A percentile compares a stretch with the other conserved stretches of the same genome.
phyloP scores from a whole-genome alignment of 2,113 vertebrate species.

The Ophiodon elongatus region DNA sequence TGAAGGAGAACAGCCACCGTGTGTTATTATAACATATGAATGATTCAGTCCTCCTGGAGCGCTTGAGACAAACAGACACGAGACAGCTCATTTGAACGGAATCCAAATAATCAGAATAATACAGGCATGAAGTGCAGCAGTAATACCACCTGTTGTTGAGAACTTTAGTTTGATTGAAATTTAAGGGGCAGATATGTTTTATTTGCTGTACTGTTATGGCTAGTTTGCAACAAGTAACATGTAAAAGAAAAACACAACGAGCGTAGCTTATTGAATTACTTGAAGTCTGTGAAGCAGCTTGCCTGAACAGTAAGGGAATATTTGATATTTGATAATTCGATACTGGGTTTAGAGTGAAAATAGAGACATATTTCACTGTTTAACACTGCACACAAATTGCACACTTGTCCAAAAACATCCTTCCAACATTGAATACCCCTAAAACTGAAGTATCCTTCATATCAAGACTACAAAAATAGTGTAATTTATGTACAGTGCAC shows the following conservation, averaged over 20 bases:
- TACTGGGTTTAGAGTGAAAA: neutral
- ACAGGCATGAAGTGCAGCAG: neutral
- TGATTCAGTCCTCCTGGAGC: constrained; percentile 14
- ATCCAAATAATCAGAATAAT: constrained; percentile 3
- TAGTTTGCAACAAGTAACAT: neutral
- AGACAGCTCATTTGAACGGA: constrained; percentile 8
- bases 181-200: neutral
- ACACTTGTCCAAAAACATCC: constrained; percentile 4
- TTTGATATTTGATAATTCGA: neutral
- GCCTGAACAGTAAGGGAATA: neutral
- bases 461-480: neutral
- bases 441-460: neutral
- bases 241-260: neutral
- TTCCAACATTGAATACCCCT: neutral
- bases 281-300: neutral
- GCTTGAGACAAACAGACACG: constrained; percentile 3
- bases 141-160: neutral
- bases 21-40: neutral
- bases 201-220: too few species aligned
- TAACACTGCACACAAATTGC: too few species aligned
- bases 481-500: neutral
- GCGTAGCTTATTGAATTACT: neutral
- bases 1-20: constrained; percentile 11
- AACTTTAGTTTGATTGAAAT: constrained; percentile 3
- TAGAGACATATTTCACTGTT: too few species aligned